Evolutionary conservation across 2,797 vertebrate genomes (phyloP), one percentile per base, ranked within the genome.

Genomic region (Eremophila alpestris): DNA sequence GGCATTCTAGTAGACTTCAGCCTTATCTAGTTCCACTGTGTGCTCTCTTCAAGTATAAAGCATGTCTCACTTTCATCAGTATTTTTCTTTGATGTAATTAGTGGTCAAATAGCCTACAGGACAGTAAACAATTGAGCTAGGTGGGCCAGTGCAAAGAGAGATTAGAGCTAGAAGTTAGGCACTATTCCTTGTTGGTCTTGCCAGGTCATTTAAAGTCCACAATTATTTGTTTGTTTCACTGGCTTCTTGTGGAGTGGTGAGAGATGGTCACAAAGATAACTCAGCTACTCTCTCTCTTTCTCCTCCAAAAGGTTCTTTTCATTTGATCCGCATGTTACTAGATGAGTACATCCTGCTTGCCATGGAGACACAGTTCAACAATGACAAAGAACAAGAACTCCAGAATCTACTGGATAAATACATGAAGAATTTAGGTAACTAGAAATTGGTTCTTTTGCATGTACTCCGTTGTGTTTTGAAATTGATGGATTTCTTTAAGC

Each of bases 291-390:
- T 97, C 82, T 65, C 73, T 83, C 87, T 87, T 63, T 88, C 89
- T 95, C 80, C 51, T 91, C 83, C 87, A 52, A 93, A 97, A 99
- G 99, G 99, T 84, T 99, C 99, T 88, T 99, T 99, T 97, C 99
- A 99, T 95, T 98, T 99, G 97, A 99, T 99, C 94, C 97, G 99
- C 94, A 99, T 99, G 99, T 98, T 99, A 93, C 95, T 99, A n/a
- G 99, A 99, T 83, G 99, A 99, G 95, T 99, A 99, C 97, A 99
- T 99, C 97, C 98, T 99, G 81, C 90, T 99, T 34, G 99, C 99
- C 69, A 98, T 99, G 97, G 99, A 99, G 97, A 99, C 99, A 27
- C 99, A 99, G 94, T 99, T 99, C 97, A 99, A 99, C 97, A 99
- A 99, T 32, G 98, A 99, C 98, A 99, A 99, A 97, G 99, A 99